A percentile compares a stretch with the other conserved stretches of the same genome.
Evolutionary conservation across 2,888 invertebrate species (phyloP).

Genomic region (Sarcophaga variegata): DNA sequence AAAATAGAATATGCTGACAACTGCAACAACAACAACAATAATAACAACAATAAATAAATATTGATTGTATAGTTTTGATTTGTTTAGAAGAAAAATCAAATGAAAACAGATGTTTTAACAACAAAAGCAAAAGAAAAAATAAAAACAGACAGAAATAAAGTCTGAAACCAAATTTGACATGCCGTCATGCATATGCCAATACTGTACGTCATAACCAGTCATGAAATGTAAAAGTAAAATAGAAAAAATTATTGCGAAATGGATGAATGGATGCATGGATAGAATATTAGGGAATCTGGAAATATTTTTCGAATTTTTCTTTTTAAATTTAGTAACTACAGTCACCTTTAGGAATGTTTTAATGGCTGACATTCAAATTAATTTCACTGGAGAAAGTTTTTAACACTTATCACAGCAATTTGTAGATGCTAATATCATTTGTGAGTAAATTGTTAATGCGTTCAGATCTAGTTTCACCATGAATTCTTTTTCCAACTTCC

Average conservation of each 20-base stretch:
- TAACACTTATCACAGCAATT: too few relatives aligned
- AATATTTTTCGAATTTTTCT: too few relatives aligned
- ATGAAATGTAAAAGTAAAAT: background rate
- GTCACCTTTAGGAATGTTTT: too few relatives aligned
- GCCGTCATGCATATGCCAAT: background rate
- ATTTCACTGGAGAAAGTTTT: too few relatives aligned
- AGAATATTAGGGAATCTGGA: background rate
- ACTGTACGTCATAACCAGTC: background rate
- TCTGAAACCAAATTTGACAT: background rate
- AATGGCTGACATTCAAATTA: too few relatives aligned
- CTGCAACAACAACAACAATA: background rate
- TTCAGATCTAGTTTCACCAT: too few relatives aligned
- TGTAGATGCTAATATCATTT: too few relatives aligned
- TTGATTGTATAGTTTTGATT: background rate
- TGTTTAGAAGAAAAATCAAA: background rate
- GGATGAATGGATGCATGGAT: background rate
- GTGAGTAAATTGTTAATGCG: too few relatives aligned
- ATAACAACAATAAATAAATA: background rate
- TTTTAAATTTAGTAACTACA: too few relatives aligned
- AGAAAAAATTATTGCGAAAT: background rate
- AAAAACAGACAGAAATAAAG: background rate
- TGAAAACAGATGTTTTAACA: background rate
- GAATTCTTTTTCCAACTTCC: too few relatives aligned
- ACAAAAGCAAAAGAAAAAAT: constrained; percentile 29
- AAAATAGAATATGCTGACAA: too few relatives aligned